Base-by-base conservation (phyloP, 2,888 invertebrate genomes). In the Drosophila bunnanda region DNA sequence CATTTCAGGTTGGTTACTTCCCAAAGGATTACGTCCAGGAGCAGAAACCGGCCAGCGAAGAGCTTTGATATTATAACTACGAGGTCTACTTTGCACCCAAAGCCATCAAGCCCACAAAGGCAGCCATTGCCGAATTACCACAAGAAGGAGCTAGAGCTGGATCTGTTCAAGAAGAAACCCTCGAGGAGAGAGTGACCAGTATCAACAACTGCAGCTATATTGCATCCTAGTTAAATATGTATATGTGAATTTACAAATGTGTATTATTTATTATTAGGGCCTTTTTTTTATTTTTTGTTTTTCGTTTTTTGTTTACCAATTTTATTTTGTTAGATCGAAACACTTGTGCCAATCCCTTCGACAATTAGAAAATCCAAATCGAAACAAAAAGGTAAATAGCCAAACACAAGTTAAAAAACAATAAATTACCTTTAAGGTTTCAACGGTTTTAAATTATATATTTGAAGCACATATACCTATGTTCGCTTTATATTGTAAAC, bases 21-120 rank as follows among this genome's bases (percentile, higher is more conserved):
- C 97, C 97, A 4, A 96, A 96, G 91, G 95, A 95, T 78, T 96
- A 95, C 92, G 96, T 97, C 52, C 93, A 94, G 52, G 95, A 95
- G 91, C 94, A 64, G 34, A 64, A 94, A 85, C 93, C 94, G 2
- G 82, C 90, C 34, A 90, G 88, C 55, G 92, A 92, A 58, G 92
- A 93, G 73, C 91, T 92, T 90, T 93, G 92, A 93, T 92, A 91
- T 91, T 91, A 91, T 77, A 92, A 92, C 67, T 91, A 89, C 62
- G 88, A 82, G 76, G 73, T 89, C 54, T 91, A 89, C 61, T 89
- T 87, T 74, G 77, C 82, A 64, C 90, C 91, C 41, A 83, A 89
- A 66, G 75, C 43, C 57, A 88, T 76, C 44, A 77, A 79, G 46
- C 74, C 72, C 53, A 39, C 61, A 13, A 36, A 34, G 48, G 61